Conservation (phyloP, 2,888 invertebrate species). For the Noctua pronuba region DNA sequence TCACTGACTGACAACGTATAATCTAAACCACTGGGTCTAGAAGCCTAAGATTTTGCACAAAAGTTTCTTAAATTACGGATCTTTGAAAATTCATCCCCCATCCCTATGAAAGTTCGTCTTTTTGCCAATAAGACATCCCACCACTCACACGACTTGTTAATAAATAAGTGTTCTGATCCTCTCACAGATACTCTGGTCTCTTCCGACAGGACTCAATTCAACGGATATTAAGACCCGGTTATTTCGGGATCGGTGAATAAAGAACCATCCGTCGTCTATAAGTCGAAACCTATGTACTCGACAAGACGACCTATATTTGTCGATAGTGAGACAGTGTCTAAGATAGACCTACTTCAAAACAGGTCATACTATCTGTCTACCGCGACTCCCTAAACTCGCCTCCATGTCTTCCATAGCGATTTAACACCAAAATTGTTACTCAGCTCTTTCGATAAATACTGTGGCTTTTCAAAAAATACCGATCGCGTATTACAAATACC, state of each 20-base stretch:
- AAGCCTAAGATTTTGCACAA: not conserved
- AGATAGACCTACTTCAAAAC: not conserved
- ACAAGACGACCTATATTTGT: constrained; percentile 20
- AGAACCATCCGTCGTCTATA: constrained; percentile 11
- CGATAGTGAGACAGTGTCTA: not conserved
- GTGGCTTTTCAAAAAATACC: not conserved
- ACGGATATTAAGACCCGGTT: not conserved
- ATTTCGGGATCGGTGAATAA: constrained; percentile 16
- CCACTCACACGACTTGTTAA: not conserved
- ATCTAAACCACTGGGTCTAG: not conserved
- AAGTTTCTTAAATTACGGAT: not conserved
- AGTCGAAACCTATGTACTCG: not conserved
- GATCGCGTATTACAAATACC: not conserved
- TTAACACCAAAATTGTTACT: not conserved
- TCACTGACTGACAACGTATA: not conserved
- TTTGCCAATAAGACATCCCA: not conserved
- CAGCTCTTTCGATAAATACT: not conserved
- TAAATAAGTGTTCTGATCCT: not conserved
- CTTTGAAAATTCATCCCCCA: not conserved
- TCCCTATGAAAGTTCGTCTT: not conserved
- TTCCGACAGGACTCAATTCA: not conserved
- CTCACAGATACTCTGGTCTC: not conserved
- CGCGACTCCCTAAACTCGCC: not conserved
- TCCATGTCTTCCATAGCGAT: not conserved
- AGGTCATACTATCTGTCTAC: not conserved